Conservation (phyloP, 2,113 vertebrate species). For the Thalassarche chlororhynchos region DNA sequence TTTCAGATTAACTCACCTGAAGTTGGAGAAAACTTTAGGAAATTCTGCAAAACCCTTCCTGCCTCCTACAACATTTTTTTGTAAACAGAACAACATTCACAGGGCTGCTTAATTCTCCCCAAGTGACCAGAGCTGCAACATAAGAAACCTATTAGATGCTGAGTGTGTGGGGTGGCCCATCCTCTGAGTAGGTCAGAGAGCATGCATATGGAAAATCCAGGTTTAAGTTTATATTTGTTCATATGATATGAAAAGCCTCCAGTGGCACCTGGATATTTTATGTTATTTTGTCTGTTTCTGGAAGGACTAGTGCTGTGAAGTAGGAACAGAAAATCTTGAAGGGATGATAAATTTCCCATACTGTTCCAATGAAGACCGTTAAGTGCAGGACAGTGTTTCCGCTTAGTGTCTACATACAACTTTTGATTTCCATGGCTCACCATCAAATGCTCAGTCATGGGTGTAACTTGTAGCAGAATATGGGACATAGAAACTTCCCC, state of each 20-base stretch:
- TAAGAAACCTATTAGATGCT: background rate
- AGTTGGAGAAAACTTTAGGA: background rate
- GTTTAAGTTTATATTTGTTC: background rate
- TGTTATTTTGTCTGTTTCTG: background rate
- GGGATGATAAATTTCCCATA: background rate
- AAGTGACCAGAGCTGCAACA: background rate
- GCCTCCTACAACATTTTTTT: background rate
- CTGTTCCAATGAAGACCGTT: background rate
- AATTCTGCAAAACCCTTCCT: background rate
- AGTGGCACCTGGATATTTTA: background rate
- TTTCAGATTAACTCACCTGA: background rate
- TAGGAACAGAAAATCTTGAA: background rate
- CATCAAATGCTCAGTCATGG: background rate
- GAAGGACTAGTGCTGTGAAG: background rate
- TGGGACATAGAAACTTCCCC: background rate
- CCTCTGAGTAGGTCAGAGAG: fast-evolving
- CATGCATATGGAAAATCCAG: fast-evolving
- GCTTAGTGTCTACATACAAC: background rate
- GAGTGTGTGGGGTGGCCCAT: too few species aligned
- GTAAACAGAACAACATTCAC: background rate
- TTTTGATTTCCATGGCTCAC: background rate
- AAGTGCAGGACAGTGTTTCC: background rate
- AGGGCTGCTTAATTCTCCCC: background rate
- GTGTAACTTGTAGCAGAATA: background rate
- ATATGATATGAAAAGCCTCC: background rate